These are phyloP conservation scores for Patiria pectinifera DNA, from an alignment of 53 echinoderm and acorn worm genomes.

Conservation along the genomic window DNA sequence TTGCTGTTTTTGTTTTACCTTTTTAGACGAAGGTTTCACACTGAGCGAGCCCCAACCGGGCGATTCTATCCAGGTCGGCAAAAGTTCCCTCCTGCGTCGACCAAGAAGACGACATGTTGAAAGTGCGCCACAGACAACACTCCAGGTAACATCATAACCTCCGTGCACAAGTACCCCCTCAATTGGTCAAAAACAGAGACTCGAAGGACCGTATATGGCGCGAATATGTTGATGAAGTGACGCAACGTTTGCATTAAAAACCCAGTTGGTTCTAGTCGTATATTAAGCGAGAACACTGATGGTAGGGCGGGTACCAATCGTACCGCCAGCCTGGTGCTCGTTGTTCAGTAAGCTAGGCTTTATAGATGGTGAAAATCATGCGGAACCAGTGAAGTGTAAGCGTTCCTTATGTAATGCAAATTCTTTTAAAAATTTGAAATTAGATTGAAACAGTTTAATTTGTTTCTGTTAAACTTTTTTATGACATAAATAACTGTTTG, in stretches of 20 bases:
- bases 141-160: slow-evolving; percentile 67
- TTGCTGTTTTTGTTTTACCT: not conserved
- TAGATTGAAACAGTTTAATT: too few species aligned
- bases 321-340: too few species aligned
- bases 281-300: too few species aligned
- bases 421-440: too few species aligned
- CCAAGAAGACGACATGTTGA: slow-evolving; percentile 70
- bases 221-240: too few species aligned
- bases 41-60: slow-evolving; percentile 57
- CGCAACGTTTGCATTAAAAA: too few species aligned
- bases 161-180: not conserved
- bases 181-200: not conserved
- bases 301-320: too few species aligned
- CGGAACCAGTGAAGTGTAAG: not conserved
- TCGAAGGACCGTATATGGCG: not conserved
- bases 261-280: too few species aligned
- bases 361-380: not conserved
- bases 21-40: slow-evolving; percentile 74
- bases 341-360: not conserved
- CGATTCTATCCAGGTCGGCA: slow-evolving; percentile 75
- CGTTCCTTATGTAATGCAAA: too few species aligned
- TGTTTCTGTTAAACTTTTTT: too few species aligned
- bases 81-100: slow-evolving; percentile 60
- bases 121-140: slow-evolving; percentile 81
- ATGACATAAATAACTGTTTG: too few species aligned